Evolutionary conservation across 2,888 invertebrate genomes (phyloP), one percentile per base, ranked within the genome.

Genomic region (Diachrysia chrysitis): DNA sequence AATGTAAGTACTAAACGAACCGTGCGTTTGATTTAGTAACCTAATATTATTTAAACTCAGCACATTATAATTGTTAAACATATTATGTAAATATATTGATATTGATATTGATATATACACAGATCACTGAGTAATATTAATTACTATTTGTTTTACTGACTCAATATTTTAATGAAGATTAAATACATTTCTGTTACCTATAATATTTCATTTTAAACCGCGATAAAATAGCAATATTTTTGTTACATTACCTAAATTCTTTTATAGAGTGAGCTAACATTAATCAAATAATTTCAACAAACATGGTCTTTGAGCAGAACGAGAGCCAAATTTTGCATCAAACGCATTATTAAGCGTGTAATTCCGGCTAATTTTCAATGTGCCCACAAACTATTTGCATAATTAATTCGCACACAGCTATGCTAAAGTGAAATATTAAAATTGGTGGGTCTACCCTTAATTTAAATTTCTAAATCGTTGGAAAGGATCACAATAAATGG

Each of bases 391-490:
- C 87, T 92, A 87, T 92, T 92, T 90, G 79, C 90, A 92, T 92
- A 91, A 92, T 91, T 92, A 91, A 92, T 92, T 91, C 87, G 86
- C 86, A 87, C 83, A 79, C 74, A 73, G 70, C 69, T 70, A 68
- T 73, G 71, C 64, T 64, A 55, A 72, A 71, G 72, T 78, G 84
- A 90, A 92, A 90, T 91, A 92, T 92, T 91, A 90, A 92, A 91
- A 89, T 88, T 83, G 85, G 83, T 83, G 88, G 79, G 73, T 75
- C 79, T 71, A 84, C 90, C 92, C 89, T 88, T 91, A 83, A 92
- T 93, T 92, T 92, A 85, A 91, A 93, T 92, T 92, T 92, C 89
- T 89, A 89, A 92, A 90, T 86, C 78, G 83, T 64, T 71, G 75
- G 73, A 76, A 82, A 85, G 87, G 88, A 89, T 89, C 84, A 87